Evolutionary conservation across 2,797 vertebrate genomes (phyloP), one percentile per base, ranked within the genome.

Genomic region (Halcyon smyrnensis): DNA sequence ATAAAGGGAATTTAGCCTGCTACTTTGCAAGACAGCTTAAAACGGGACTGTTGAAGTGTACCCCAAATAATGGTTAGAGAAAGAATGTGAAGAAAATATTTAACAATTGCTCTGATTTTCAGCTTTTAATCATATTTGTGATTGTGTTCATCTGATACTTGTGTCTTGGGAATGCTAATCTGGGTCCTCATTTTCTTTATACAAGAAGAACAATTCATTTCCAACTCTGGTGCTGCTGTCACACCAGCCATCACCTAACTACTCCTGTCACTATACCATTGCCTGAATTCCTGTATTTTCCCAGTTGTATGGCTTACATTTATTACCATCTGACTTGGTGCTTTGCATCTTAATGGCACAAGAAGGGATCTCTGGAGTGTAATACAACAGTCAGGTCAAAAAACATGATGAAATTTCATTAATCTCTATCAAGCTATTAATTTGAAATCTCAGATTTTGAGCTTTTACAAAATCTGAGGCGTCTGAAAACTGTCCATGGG

Each of bases 21-120:
- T 57, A 48, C 71, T 83, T 83, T 45, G 46, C 28, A 46, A 91
- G 71, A 57, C 45, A 79, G 37, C 54, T 85, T 90, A 76, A 73
- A 91, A 87, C 71, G 70, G 85, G 65, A 51, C 78, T 87, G 53
- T 24, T 95, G 65, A 93, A 93, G n/a, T 93, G 43, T 51, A 91
- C 65, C 71, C 10, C 67, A 16, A 83, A 57, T 90, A 83, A 90
- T 7, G 37, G 45, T 56, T 70, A 68, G 53, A 71, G 75, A 71
- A 71, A 84, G 43, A 81, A 87, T 13, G 11, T 48, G 75, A 87
- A 82, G 53, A 79, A 87, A 89, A 94, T 89, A 96, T 51, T 93
- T 77, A 94, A 79, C 46, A 71, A 45, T 39, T 68, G 62, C n/a
- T 48, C 18, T 57, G 39, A 48, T 43, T 87, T 80, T 64, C 74